These are phyloP conservation scores for Synanthedon tipuliformis DNA, from an alignment of 2,888 invertebrate species.

Conservation along the genomic window DNA sequence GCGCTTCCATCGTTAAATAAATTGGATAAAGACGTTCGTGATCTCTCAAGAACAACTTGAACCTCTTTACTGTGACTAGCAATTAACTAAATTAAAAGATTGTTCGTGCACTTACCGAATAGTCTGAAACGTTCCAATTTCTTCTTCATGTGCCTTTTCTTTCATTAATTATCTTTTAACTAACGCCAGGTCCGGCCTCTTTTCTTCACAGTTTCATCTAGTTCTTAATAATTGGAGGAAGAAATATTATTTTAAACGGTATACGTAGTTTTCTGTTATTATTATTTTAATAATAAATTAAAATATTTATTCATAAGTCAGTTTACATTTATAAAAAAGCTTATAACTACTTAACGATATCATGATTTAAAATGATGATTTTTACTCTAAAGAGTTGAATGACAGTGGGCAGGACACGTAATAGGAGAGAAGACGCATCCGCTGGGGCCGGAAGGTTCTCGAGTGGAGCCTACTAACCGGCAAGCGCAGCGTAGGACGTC, in stretches of 20 bases:
- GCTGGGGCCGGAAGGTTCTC: too few species aligned
- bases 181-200: slow-evolving; percentile 11
- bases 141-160: slow-evolving; percentile 33
- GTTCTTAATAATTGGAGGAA: background rate
- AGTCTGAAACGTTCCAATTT: slow-evolving; percentile 37
- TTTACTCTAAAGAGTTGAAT: too few species aligned
- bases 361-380: too few species aligned
- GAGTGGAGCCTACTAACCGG: too few species aligned
- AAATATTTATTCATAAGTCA: too few species aligned
- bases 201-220: slow-evolving; percentile 10
- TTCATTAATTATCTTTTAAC: slow-evolving; percentile 33
- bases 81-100: slow-evolving; percentile 70
- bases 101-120: slow-evolving; percentile 57
- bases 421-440: too few species aligned
- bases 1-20: slow-evolving; percentile 66
- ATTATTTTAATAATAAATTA: too few species aligned
- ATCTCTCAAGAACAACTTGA: slow-evolving; percentile 66
- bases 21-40: slow-evolving; percentile 70
- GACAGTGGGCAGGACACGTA: too few species aligned
- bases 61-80: slow-evolving; percentile 62
- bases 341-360: too few species aligned
- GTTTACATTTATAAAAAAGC: too few species aligned
- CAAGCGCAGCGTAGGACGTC: too few species aligned
- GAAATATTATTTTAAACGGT: background rate
- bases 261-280: background rate